Evolutionary conservation across 2,797 vertebrate genomes (phyloP).

Genomic region (Siniperca undulata): DNA sequence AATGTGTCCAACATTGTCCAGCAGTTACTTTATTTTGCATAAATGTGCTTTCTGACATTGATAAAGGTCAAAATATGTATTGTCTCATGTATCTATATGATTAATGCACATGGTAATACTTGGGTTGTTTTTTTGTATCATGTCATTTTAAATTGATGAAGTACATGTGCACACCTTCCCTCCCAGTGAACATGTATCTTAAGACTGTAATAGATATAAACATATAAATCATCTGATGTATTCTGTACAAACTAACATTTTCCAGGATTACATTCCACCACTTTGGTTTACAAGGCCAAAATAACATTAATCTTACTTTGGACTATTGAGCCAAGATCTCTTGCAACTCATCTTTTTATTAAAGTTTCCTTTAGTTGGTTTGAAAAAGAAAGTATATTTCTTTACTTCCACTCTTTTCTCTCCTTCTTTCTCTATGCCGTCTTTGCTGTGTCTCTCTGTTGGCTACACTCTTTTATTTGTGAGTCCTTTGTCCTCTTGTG

Average conservation of each 20-base stretch:
- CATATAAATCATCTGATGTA: background rate
- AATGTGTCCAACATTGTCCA: background rate
- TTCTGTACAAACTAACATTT: constrained; percentile 2
- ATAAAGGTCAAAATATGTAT: background rate
- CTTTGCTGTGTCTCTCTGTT: constrained; percentile 43
- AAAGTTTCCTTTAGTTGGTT: background rate
- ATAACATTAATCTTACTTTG: constrained; percentile 1
- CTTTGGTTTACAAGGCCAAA: constrained; percentile 22
- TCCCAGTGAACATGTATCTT: background rate
- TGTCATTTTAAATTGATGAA: background rate
- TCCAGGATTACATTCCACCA: constrained; percentile 10
- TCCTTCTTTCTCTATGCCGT: constrained; percentile 4
- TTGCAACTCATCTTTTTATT: constrained; percentile 26
- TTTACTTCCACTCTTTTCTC: constrained; percentile 11
- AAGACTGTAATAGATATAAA: constrained; percentile 1
- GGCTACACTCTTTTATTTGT: constrained; percentile 66
- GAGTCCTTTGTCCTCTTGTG: constrained; percentile 76
- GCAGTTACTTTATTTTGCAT: background rate
- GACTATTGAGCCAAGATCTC: constrained; percentile 21
- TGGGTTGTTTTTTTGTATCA: too few species aligned
- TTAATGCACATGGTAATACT: background rate
- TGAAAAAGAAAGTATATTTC: background rate
- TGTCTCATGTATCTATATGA: background rate
- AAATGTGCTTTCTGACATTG: background rate
- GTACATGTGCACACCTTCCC: constrained; percentile 4